phyloP scores from a whole-genome alignment of 2,888 invertebrate genomes.

The Microdon myrmicae region DNA sequence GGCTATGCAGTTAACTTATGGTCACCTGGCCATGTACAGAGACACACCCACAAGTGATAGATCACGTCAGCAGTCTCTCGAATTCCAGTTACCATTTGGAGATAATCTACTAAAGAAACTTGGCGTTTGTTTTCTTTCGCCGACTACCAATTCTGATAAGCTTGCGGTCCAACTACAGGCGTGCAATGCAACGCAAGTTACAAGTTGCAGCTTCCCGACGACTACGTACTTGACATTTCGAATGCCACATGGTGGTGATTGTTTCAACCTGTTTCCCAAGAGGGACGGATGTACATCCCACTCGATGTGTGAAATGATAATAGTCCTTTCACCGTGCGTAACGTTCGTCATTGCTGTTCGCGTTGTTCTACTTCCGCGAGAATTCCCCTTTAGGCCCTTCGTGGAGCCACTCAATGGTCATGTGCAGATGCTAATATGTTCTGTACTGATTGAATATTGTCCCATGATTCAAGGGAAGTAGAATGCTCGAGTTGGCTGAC shows the following conservation, averaged over 20 bases:
- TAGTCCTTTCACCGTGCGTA: conserved; percentile 32
- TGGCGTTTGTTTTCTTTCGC: conserved; percentile 45
- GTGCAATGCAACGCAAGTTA: conserved; percentile 8
- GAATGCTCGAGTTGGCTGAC: too few species aligned
- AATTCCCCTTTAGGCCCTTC: too few species aligned
- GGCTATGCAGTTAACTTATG: neutral
- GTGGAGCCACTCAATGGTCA: too few species aligned
- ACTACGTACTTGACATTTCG: too few species aligned
- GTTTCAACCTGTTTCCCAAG: too few species aligned
- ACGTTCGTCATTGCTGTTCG: conserved; percentile 11
- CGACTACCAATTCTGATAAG: conserved; percentile 2
- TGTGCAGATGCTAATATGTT: too few species aligned
- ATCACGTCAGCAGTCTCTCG: conserved; percentile 31
- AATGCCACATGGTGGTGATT: too few species aligned
- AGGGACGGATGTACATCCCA: conserved; percentile 30
- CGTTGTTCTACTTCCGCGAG: neutral
- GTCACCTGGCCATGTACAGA: neutral
- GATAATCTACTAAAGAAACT: conserved; percentile 46
- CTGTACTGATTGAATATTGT: too few species aligned
- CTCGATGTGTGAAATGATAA: conserved; percentile 13
- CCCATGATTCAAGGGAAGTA: too few species aligned
- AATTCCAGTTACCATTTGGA: conserved; percentile 37
- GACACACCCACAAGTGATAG: neutral
- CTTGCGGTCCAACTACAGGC: conserved; percentile 2
- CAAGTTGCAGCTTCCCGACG: neutral